phyloP scores from a whole-genome alignment of 1,140 invertebrate species.

The Ostrea denselamellosa region DNA sequence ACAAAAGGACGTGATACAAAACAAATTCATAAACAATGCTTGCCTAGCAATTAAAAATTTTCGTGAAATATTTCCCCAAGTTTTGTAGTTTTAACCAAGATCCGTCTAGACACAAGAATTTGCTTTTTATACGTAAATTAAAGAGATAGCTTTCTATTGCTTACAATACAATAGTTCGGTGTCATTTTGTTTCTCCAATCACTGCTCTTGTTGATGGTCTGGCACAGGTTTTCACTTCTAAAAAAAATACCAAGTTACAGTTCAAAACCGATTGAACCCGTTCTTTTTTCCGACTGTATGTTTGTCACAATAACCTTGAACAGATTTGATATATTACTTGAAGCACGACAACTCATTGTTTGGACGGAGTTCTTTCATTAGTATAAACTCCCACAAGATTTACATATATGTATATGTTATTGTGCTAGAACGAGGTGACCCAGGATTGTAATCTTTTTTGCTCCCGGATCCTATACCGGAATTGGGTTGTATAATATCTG shows the following conservation, averaged over 20 bases:
- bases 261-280: not conserved
- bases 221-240: no score
- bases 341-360: no score
- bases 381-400: not conserved
- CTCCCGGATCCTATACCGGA: not conserved
- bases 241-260: not conserved
- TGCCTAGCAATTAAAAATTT: not conserved
- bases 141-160: no score
- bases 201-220: no score
- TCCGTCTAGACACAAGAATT: not conserved
- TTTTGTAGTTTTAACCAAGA: not conserved
- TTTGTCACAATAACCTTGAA: not conserved
- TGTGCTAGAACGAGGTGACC: not conserved
- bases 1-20: not conserved
- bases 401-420: not conserved
- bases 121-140: no score
- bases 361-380: no score
- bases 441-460: not conserved
- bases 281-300: not conserved
- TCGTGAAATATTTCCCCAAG: not conserved
- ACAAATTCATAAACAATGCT: slow-evolving; percentile 5
- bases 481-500: not conserved
- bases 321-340: not conserved
- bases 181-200: no score
- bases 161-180: no score